Conservation (phyloP, 2,888 invertebrate species). For the Malachius bipustulatus region DNA sequence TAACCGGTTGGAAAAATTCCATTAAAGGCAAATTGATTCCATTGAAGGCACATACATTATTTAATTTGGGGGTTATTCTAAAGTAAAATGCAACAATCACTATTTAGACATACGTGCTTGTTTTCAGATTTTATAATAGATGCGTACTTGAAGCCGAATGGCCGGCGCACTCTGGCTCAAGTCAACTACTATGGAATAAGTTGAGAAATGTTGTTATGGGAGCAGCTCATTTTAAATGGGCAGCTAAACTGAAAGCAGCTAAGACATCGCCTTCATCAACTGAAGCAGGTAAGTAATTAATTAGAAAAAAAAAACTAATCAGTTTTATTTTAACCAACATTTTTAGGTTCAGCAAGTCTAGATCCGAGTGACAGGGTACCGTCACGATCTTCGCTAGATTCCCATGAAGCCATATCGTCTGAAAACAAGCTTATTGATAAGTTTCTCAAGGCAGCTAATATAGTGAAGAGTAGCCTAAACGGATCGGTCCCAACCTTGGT, state of each 20-base stretch:
- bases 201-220: constrained; percentile 84
- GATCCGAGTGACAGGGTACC: constrained; percentile 32
- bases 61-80: no score
- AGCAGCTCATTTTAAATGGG: constrained; percentile 76
- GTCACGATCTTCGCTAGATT: constrained; percentile 35
- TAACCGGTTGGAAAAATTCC: no score
- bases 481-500: constrained; percentile 24
- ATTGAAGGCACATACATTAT: no score
- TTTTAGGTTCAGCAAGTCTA: constrained; percentile 28
- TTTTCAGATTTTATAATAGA: constrained; percentile 48
- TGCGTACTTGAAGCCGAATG: constrained; percentile 90
- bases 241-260: constrained; percentile 51
- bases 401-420: constrained; percentile 32
- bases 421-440: constrained; percentile 41
- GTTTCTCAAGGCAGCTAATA: constrained; percentile 50
- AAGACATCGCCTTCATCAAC: constrained; percentile 40
- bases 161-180: constrained; percentile 61
- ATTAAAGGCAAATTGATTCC: no score
- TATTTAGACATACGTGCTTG: no score
- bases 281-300: constrained; percentile 31
- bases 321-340: background rate
- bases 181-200: constrained; percentile 87
- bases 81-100: no score
- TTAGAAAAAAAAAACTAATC: background rate
- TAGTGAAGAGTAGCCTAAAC: constrained; percentile 40